A percentile compares a stretch with the other conserved stretches of the same genome.
phyloP scores from a whole-genome alignment of 2,888 invertebrate species.

The Phoenoteleia sp. region DNA sequence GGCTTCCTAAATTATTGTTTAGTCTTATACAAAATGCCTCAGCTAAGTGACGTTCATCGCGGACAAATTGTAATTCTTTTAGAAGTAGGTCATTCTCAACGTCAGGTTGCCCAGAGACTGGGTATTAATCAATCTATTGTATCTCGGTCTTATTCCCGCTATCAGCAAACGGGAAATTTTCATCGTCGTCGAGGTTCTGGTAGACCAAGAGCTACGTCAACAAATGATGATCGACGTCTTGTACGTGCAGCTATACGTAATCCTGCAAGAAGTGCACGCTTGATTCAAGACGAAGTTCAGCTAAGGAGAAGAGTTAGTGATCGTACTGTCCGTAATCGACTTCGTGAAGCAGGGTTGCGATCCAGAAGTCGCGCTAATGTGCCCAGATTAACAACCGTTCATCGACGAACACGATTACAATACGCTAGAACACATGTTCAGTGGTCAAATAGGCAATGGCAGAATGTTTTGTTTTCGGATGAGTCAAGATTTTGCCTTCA shows the following conservation, averaged over 20 bases:
- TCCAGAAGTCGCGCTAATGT: not conserved
- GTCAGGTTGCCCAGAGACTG: no score
- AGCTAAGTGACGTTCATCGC: no score
- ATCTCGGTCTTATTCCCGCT: no score
- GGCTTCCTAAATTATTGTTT: no score
- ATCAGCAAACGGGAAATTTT: no score
- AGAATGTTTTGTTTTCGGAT: not conserved
- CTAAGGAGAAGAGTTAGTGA: not conserved
- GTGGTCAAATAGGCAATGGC: not conserved
- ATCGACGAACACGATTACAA: not conserved
- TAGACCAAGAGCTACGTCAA: no score
- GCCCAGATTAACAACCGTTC: not conserved
- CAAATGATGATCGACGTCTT: no score
- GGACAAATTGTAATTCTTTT: no score
- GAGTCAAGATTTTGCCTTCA: not conserved
- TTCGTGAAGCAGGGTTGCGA: not conserved
- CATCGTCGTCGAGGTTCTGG: no score
- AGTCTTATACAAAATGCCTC: no score
- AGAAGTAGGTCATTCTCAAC: no score
- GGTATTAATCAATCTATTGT: no score
- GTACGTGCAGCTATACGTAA: not conserved
- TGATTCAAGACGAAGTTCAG: not conserved
- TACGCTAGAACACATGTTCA: not conserved
- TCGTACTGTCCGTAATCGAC: not conserved
- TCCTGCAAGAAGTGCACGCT: not conserved